These are phyloP conservation scores for Rhea pennata DNA, from an alignment of 2,113 vertebrate species.

Conservation along the genomic window DNA sequence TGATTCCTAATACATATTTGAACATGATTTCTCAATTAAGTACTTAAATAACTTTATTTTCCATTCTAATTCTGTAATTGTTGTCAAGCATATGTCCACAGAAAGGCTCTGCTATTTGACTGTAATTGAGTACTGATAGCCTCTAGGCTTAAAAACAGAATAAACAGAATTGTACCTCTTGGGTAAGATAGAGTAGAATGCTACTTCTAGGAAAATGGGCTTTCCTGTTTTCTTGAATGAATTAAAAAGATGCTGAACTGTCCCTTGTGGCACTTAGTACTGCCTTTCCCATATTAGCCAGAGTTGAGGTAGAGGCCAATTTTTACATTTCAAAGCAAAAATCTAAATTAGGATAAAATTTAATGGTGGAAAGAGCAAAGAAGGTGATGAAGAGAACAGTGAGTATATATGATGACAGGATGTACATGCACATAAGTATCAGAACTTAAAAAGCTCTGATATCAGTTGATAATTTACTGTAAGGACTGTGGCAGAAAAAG, in stretches of 20 bases:
- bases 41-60: background rate
- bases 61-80: background rate
- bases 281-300: accelerated
- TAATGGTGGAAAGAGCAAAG: background rate
- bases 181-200: background rate
- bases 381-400: background rate
- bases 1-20: background rate
- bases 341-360: background rate
- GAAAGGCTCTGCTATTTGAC: background rate
- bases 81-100: background rate
- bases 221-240: background rate
- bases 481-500: background rate
- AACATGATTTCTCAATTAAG: background rate
- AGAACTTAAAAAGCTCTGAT: background rate
- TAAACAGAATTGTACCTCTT: background rate
- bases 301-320: background rate
- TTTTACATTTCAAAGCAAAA: background rate
- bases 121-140: background rate
- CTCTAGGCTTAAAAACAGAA: background rate
- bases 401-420: background rate
- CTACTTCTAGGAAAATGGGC: background rate
- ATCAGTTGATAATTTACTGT: background rate
- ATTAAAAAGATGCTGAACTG: background rate
- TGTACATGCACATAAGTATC: background rate
- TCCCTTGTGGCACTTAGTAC: background rate